Evolutionary conservation across 2,888 invertebrate genomes (phyloP), one percentile per base, ranked within the genome.

Genomic region (Mechanitis mazaeus): DNA sequence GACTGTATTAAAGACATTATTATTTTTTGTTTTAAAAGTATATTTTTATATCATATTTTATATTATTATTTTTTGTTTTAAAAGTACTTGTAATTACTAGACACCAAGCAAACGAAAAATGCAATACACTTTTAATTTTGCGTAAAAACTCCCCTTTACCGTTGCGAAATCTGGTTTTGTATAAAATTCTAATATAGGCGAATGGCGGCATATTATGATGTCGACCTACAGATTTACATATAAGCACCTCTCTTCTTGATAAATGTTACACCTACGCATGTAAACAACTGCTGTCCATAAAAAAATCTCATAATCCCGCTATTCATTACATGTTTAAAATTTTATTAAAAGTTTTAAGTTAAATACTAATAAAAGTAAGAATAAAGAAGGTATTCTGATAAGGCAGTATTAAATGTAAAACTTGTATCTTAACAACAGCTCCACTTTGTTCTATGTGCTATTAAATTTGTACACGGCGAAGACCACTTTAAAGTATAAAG

Each of bases 161-260:
- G 5, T 31, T 7, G 1, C 11, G 28, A 50, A 31, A 31, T 50
- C 50, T 31, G 50, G 9, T 50, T 50, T 50, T 50, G 31, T 7
- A 50, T 47, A 50, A 50, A 50, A 31, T 11, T 31, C 50, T 31
- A 31, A 50, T 50, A 50, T 50, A 9, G 9, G 3, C 31, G 31
- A 31, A 50, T 50, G 31, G 6, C 38, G 12, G 12, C 38, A 31
- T 31, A 11, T 45, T 28, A 33, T 55, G 11, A 47, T 33, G 11
- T 28, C 12, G 47, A 56, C 45, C 45, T 60, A 28, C 35, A 45
- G 11, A 56, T 56, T 45, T 54, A 56, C 56, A 56, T 60, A 56
- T 45, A 33, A 55, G 28, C 3, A 31, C 11, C 50, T 28, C 50
- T 50, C 11, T 31, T 9, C 54, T 45, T 56, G 54, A 54, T 56